Percentiles rank a stretch among this genome's conserved stretches.
phyloP scores from a whole-genome alignment of 1,140 invertebrate species.

The Homalodisca vitripennis region DNA sequence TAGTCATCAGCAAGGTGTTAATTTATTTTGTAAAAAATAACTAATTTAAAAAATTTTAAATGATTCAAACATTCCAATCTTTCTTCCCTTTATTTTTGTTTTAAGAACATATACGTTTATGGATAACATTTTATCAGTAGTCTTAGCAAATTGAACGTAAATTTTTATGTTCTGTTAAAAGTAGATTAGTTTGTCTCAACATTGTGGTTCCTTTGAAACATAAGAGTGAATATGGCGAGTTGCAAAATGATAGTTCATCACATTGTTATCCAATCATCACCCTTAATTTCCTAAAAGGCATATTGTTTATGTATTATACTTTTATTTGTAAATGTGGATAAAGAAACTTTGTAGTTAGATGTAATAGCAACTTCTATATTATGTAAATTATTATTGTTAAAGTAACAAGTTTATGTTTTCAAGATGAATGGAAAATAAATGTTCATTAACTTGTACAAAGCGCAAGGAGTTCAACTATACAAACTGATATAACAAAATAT shows the following conservation, averaged over 20 bases:
- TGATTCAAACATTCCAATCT: no score
- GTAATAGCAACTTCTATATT: conserved; percentile 22
- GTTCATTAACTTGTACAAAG: no score
- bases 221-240: not conserved
- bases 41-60: no score
- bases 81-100: no score
- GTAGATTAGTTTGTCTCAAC: not conserved
- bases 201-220: not conserved
- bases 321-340: conserved; percentile 17
- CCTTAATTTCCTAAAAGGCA: conserved; percentile 6
- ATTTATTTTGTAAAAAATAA: no score
- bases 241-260: conserved; percentile 2
- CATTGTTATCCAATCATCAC: not conserved
- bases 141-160: not conserved
- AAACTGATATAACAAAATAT: no score
- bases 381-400: conserved; percentile 23
- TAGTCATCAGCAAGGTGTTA: no score
- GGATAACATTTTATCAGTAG: not conserved
- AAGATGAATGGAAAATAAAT: no score
- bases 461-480: no score
- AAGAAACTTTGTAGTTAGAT: conserved; percentile 9
- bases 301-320: conserved; percentile 2
- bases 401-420: not conserved
- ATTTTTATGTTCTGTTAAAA: not conserved
- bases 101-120: not conserved